Conservation (phyloP, 1,140 invertebrate genomes). For the Drosophila leontia region DNA sequence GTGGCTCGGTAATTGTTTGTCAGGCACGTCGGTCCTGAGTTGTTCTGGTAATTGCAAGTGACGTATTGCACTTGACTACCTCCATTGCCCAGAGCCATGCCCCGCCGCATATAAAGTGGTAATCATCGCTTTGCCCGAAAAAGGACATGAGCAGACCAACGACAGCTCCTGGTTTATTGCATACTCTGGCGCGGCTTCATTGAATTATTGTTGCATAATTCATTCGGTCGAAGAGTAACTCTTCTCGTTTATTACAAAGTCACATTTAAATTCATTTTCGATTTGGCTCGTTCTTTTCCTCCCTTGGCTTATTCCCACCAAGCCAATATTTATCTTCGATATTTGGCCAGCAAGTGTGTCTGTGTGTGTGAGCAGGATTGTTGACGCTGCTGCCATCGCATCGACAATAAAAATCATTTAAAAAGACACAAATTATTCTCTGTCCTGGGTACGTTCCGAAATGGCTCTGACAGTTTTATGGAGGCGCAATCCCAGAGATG, state of each 20-base stretch:
- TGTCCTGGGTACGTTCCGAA: constrained; percentile 32
- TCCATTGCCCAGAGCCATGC: constrained; percentile 24
- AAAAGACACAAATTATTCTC: constrained; percentile 77
- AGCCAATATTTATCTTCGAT: constrained; percentile 72
- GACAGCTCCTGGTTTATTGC: constrained; percentile 52
- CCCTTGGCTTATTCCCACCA: constrained; percentile 15
- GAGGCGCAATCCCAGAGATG: constrained; percentile 18
- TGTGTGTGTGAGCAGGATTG: constrained; percentile 29
- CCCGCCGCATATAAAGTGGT: constrained; percentile 66
- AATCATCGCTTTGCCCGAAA: constrained; percentile 46
- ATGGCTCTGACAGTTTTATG: constrained; percentile 66
- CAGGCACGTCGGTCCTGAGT: constrained; percentile 62
- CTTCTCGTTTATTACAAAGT: constrained; percentile 71
- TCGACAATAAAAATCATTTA: constrained; percentile 79
- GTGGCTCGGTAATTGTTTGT: constrained; percentile 76
- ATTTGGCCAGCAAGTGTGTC: constrained; percentile 36
- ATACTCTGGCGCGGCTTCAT: constrained; percentile 50
- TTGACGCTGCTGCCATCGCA: constrained; percentile 59
- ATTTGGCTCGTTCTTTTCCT: constrained; percentile 56
- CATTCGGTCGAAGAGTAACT: constrained; percentile 57
- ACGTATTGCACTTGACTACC: constrained; percentile 62
- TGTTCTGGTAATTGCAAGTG: constrained; percentile 72
- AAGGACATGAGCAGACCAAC: constrained; percentile 24
- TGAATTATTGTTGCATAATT: constrained; percentile 78
- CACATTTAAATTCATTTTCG: constrained; percentile 81